Evolutionary conservation across 53 echinoderm and acorn worm genomes (phyloP).

Genomic region (Hippasteria phrygiana): DNA sequence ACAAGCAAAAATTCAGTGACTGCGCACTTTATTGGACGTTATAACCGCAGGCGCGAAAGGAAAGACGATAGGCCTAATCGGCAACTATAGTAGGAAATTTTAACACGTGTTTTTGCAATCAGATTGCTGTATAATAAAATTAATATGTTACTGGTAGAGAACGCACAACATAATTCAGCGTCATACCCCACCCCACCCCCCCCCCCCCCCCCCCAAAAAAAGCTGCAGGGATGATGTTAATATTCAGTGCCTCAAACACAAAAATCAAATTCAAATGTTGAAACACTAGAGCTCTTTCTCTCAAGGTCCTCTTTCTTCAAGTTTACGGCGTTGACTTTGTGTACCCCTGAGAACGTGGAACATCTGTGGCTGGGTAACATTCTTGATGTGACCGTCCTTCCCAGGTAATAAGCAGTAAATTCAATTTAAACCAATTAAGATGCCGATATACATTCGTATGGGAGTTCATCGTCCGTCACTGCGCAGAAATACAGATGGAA

Average conservation of each 20-base stretch:
- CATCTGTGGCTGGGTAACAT: constrained; percentile 38
- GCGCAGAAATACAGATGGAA: not conserved
- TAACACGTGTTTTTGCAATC: too few species aligned
- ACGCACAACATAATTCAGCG: too few species aligned
- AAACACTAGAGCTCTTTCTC: not conserved
- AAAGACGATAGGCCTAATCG: too few species aligned
- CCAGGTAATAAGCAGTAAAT: constrained; percentile 30
- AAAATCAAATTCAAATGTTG: not conserved
- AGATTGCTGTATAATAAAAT: too few species aligned
- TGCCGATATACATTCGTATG: not conserved
- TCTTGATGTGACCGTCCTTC: constrained; percentile 26
- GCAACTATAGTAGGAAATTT: too few species aligned
- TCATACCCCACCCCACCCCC: too few species aligned
- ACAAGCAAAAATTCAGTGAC: too few species aligned
- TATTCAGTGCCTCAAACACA: not conserved
- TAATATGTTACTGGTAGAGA: too few species aligned
- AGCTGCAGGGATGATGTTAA: not conserved
- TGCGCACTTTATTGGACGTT: too few species aligned
- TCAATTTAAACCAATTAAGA: constrained; percentile 41
- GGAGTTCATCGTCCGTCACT: constrained; percentile 38
- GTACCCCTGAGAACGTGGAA: not conserved
- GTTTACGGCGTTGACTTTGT: not conserved
- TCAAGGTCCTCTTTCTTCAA: not conserved
- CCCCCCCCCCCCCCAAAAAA: too few species aligned
- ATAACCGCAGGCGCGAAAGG: too few species aligned